phyloP scores from a whole-genome alignment of 2,113 vertebrate species.

The Oplegnathus fasciatus region DNA sequence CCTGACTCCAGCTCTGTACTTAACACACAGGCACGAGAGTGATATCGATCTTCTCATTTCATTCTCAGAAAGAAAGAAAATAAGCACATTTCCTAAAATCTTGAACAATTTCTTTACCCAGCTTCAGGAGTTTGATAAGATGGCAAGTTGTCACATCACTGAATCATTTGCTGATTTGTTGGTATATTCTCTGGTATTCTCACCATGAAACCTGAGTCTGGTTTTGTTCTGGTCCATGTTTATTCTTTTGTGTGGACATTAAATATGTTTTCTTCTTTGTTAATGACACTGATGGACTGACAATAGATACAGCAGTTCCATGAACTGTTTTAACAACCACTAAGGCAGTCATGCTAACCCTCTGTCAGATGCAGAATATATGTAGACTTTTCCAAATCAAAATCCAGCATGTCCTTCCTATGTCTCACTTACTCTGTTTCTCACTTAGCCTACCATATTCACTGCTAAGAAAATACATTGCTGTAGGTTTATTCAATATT shows the following conservation, averaged over 20 bases:
- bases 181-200: background rate
- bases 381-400: background rate
- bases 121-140: too few relatives aligned
- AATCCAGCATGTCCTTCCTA: background rate
- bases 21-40: too few relatives aligned
- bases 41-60: too few relatives aligned
- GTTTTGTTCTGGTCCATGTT: background rate
- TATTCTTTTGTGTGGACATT: background rate
- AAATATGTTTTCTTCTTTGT: background rate
- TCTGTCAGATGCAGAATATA: background rate
- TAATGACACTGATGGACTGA: background rate
- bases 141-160: background rate
- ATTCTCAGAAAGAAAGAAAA: too few relatives aligned
- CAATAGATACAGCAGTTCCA: background rate
- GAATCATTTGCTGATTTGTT: background rate
- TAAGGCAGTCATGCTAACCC: background rate
- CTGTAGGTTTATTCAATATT: constrained; percentile 13
- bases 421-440: background rate
- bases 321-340: background rate
- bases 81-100: too few relatives aligned
- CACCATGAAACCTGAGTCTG: background rate
- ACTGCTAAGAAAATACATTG: background rate
- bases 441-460: background rate
- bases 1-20: too few relatives aligned
- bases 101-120: too few relatives aligned